Evolutionary conservation across 2,888 invertebrate genomes (phyloP), one percentile per base, ranked within the genome.

Genomic region (Meganola albula): DNA sequence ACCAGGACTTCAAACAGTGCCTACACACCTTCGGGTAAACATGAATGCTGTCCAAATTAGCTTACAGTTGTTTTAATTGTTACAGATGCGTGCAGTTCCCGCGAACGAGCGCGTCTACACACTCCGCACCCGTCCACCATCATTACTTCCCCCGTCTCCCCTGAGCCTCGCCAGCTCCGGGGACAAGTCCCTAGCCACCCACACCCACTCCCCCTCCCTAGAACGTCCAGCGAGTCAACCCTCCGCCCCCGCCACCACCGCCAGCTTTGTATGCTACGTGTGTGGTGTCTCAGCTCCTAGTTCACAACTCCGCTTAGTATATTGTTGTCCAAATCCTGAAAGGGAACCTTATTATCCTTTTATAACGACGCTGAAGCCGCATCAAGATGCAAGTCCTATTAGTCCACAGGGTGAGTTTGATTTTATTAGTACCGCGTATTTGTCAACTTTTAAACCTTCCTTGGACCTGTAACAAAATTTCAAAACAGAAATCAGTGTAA

Each of bases 301-400:
- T 38, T 92, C 93, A 49, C 92, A 93, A 71, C 89, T 94, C 62
- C 88, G 95, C 44, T 89, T 95, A 55, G 89, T 96, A 36, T 95
- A 95, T 76, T 94, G 94, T 78, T 92, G 93, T 67, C 90, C 92
- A 31, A 94, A 95, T 77, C 91, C 92, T 0, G 95, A 95, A 65
- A 88, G 93, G 37, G 96, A 97, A 75, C 94, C 96, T 31, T 96
- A 93, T 76, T 97, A 94, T 83, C 95, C 97, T 8, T 95, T 95
- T 75, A 93, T 97, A 39, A 92, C 92, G 63, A 89, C 90, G 55
- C 83, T 95, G 61, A 91, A 91, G 75, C 90, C 93, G 37, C 93
- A 93, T 47, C 90, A 91, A 31, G 95, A 95, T 58, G 93, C 96
- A 61, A 93, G 94, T 79, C 94, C 96, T 21, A 93, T 97, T 56